Percentiles rank a stretch among this genome's conserved stretches.
These are phyloP conservation scores for Heliconius nattereri DNA, from an alignment of 1,140 invertebrate genomes.

Conservation along the genomic window DNA sequence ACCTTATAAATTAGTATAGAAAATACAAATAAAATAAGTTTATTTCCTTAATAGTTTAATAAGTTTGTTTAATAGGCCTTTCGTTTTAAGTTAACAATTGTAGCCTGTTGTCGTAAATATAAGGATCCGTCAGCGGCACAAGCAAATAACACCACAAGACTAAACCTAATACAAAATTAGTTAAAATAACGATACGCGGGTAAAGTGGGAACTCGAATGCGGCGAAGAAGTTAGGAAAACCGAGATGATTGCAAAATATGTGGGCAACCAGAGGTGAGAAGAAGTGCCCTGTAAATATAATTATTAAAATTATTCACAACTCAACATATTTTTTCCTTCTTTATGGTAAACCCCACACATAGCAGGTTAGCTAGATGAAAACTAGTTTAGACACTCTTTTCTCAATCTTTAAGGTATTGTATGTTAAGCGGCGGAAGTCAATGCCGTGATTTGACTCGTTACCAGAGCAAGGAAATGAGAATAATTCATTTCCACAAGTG, in stretches of 20 bases:
- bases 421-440: too few relatives aligned
- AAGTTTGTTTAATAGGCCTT: not conserved
- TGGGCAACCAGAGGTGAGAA: slow-evolving; percentile 93
- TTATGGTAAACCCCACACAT: too few relatives aligned
- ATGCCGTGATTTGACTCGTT: too few relatives aligned
- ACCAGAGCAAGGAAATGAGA: too few relatives aligned
- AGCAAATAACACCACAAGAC: slow-evolving; percentile 89
- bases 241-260: slow-evolving; percentile 98
- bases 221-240: slow-evolving; percentile 93
- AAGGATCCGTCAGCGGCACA: slow-evolving; percentile 89
- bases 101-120: slow-evolving; percentile 87
- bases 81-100: slow-evolving; percentile 57
- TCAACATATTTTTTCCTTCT: too few relatives aligned
- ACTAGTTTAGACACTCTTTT: too few relatives aligned
- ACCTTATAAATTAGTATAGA: not conserved
- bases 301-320: slow-evolving; percentile 11
- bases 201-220: slow-evolving; percentile 85
- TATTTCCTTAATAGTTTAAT: not conserved
- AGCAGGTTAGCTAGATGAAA: too few relatives aligned
- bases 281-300: slow-evolving; percentile 87
- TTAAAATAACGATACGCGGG: slow-evolving; percentile 84
- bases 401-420: too few relatives aligned
- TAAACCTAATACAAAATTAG: slow-evolving; percentile 89
- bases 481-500: too few relatives aligned
- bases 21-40: not conserved